Base-by-base conservation (phyloP, 2,113 vertebrate species). In the Alaudala cheleensis region DNA sequence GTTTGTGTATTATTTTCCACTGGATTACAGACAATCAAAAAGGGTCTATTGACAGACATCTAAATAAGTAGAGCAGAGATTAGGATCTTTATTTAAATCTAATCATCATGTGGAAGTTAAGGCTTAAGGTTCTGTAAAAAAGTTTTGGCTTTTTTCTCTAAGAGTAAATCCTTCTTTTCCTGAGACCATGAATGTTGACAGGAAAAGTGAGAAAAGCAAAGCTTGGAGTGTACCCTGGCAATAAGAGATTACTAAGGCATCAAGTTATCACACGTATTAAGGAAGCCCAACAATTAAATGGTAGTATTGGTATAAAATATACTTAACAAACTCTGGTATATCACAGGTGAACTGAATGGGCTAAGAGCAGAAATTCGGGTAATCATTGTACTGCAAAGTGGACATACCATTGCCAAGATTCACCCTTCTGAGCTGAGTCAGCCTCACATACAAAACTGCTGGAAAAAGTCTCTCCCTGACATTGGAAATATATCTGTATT, bases 331-430 rank as follows among this genome's bases (percentile, higher is more conserved):
- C 87, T 81, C n/a, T 85, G 60, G 39, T 87, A 47, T 79, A 66
- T 86, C 50, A 49, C 58, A 95, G 49, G 45, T 73, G 62, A 58
- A 78, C 16, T 5, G 2, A 95, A 91, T 1, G 12, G 42, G 69
- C 86, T 51, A 93, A 66, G 83, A 72, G 31, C 74, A 81, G 40
- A 97, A 80, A 88, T 71, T 66, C 8, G 1, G 69, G 16, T 39
- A 62, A 64, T 71, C 34, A n/a, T 62, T 92, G 57, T 29, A 20
- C 49, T 78, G 10, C 42, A 66, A 93, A 96, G 66, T 72, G 67
- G 73, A 90, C 29, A 23, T 67, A 88, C 19, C 31, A 29, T 49
- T 96, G 94, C 87, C 92, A 96, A 96, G 79, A 89, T 90, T 37
- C 66, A 10, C 5, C 71, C 77, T 60, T 79, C 81, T 17, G 60